Base-by-base conservation (phyloP, 2,113 vertebrate species). In the Kryptolebias marmoratus region DNA sequence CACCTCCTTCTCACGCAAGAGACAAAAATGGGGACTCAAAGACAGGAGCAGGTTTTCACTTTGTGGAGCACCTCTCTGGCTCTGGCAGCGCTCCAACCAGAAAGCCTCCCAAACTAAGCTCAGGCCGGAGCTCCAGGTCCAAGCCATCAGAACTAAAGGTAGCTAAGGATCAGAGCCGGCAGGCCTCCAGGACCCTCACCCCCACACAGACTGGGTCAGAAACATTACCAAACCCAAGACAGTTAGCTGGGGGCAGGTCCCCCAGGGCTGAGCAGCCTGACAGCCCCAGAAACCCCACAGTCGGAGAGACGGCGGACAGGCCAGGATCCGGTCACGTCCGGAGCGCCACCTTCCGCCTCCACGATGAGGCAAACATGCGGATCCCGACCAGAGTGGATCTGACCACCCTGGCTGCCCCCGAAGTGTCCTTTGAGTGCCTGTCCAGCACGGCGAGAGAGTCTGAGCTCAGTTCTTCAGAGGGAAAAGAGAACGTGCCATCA, bases 111-210 rank as follows among this genome's bases (percentile, higher is more conserved):
- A 95, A 97, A 0, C 92, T 96, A 0, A 93, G 90, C 63, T 96
- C 96, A 7, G 94, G 94, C 0, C 94, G 96, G n/a, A 86, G 63
- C 1, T 64, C 95, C 36, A 93, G 96, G 0, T 88, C 95, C 0
- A 96, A 95, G 16, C 95, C 96, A 0, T 89, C 94, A 0, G 96
- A 98, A 63, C 91, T 98, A 1, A 98, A 97, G 75, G 90, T 95
- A 1, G 64, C 92, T 0, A 97, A 95, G 73, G 97, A 99, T 67
- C 94, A 93, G 16, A 85, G 73, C 54, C 94, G 93, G 16, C 92
- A 90, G 1, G 71, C 89, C 2, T 85, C 91, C 0, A 94, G 94
- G 39, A 90, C 94, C 30, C 94, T 94, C 88, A 95, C 95, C 10
- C 94, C 95, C 0, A 95, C 95, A 0, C 85, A 88, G 64, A 66